phyloP scores from a whole-genome alignment of 2,888 invertebrate species.

The Leptura quadrifasciata region DNA sequence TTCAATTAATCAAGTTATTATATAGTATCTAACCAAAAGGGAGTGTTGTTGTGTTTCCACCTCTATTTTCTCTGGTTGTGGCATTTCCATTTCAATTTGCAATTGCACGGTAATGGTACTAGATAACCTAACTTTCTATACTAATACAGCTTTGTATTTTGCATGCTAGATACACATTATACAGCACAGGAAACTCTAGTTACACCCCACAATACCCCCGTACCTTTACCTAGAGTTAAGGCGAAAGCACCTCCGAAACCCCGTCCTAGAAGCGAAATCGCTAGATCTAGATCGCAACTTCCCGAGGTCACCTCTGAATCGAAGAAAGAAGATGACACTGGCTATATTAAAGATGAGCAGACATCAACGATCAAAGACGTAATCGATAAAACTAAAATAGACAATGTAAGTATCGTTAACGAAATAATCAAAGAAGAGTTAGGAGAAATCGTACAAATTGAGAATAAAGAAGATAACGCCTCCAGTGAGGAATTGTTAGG shows the following conservation, averaged over 20 bases:
- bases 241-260: conserved; percentile 57
- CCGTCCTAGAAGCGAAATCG: conserved; percentile 47
- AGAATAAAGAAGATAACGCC: neutral
- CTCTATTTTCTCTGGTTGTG: neutral
- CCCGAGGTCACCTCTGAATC: neutral
- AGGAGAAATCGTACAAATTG: conserved; percentile 9
- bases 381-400: conserved; percentile 31
- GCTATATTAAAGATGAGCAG: neutral
- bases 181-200: conserved; percentile 59
- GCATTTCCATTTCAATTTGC: neutral
- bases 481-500: neutral
- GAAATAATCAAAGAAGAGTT: conserved; percentile 47
- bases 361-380: conserved; percentile 8
- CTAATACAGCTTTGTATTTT: conserved; percentile 62
- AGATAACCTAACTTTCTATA: conserved; percentile 50
- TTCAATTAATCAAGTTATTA: no score
- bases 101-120: conserved; percentile 32
- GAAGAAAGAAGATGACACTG: neutral
- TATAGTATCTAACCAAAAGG: no score
- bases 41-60: neutral
- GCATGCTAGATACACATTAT: conserved; percentile 67
- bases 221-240: conserved; percentile 62
- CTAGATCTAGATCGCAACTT: conserved; percentile 11
- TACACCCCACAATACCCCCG: conserved; percentile 60
- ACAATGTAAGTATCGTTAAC: conserved; percentile 42